phyloP scores from a whole-genome alignment of 2,797 vertebrate genomes.

The Denticeps clupeoides region DNA sequence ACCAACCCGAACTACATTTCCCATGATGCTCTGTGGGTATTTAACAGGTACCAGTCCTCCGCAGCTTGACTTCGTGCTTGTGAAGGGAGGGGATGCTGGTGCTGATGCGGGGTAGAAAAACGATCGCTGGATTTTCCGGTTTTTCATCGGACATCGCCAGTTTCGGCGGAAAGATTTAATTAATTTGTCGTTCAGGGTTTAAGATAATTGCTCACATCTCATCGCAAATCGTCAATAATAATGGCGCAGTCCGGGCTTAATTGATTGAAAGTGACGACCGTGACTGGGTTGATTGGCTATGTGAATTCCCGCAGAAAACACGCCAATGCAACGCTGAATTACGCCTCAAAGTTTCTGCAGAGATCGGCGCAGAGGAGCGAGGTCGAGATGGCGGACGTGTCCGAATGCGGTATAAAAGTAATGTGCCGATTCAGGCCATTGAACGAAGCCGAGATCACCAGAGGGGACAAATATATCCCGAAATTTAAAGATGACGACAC shows the following conservation, averaged over 20 bases:
- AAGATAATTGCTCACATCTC: background rate
- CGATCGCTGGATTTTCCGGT: constrained; percentile 3
- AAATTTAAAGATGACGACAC: constrained; percentile 70
- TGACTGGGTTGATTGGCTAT: background rate
- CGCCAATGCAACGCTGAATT: constrained; percentile 2
- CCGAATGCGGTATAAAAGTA: constrained; percentile 75
- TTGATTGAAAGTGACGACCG: background rate
- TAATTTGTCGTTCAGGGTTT: background rate
- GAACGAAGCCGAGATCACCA: constrained; percentile 65
- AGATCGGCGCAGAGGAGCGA: background rate
- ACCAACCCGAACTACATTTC: constrained; percentile 2
- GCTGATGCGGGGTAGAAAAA: constrained; percentile 4
- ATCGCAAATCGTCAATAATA: no score
- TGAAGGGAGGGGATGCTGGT: background rate
- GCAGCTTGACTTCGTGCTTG: background rate
- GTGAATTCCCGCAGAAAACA: background rate
- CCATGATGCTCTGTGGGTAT: constrained; percentile 2
- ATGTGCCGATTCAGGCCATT: constrained; percentile 75
- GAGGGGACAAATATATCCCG: constrained; percentile 68
- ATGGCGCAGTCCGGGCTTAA: background rate
- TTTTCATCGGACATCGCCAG: background rate
- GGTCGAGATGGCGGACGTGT: constrained; percentile 56
- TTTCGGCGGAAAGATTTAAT: background rate
- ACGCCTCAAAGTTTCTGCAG: constrained; percentile 1
- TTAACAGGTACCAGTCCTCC: constrained; percentile 1